Conservation (phyloP, 2,113 vertebrate genomes). For the Riparia riparia region DNA sequence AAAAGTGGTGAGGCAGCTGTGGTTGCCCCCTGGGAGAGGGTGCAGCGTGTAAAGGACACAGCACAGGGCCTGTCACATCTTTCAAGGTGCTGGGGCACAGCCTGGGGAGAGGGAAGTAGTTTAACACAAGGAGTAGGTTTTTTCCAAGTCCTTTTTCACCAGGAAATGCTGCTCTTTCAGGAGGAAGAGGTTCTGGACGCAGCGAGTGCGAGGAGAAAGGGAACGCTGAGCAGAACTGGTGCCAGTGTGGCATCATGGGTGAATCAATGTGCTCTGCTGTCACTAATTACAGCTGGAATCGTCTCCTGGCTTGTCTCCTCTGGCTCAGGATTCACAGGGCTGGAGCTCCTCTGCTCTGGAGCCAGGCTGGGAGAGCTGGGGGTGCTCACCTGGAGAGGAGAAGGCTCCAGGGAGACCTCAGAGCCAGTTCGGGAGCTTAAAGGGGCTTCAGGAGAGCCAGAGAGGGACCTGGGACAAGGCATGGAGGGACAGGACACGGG, state of each 20-base stretch:
- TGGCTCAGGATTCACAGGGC: not conserved
- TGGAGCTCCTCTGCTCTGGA: not conserved
- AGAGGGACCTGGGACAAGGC: not conserved
- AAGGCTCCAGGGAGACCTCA: not conserved
- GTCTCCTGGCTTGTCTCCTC: not conserved
- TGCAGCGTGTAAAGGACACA: not conserved
- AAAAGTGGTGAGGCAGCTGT: not conserved
- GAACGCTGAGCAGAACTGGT: not conserved
- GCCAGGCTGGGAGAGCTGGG: not conserved
- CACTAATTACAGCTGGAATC: not conserved
- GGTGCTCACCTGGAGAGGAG: accelerated
- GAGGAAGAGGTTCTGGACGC: not conserved
- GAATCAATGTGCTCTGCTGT: not conserved
- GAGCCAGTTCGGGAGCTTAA: accelerated
- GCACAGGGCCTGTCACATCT: not conserved
- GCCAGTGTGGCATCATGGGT: accelerated
- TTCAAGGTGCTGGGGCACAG: not conserved
- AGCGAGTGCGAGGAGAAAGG: not conserved
- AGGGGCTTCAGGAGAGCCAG: not conserved
- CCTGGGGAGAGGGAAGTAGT: not conserved
- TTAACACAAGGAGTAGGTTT: not conserved
- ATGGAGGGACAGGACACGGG: not conserved
- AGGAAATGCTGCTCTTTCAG: not conserved
- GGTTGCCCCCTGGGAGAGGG: not conserved
- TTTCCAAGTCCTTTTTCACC: not conserved